Percentiles rank a stretch among this genome's conserved stretches.
phyloP scores from a whole-genome alignment of 2,113 vertebrate species.

The Cairina moschata region DNA sequence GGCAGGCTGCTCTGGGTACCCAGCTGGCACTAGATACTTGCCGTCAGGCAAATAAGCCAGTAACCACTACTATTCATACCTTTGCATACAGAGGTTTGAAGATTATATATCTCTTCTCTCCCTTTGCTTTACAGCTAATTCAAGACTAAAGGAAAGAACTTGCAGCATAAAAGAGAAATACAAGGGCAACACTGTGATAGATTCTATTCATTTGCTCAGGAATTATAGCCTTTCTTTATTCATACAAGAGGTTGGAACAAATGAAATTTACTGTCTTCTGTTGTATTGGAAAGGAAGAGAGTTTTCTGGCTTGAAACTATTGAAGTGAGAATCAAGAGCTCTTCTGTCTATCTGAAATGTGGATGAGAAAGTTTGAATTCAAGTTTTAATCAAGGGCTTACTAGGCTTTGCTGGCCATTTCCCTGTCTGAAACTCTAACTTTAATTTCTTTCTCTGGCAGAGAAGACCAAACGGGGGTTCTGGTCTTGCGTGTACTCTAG shows the following conservation, averaged over 20 bases:
- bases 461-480: background rate
- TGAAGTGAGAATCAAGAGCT: background rate
- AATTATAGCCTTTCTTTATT: constrained; percentile 8
- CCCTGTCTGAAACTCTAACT: background rate
- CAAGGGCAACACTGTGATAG: background rate
- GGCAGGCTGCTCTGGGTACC: background rate
- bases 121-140: background rate
- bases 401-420: background rate
- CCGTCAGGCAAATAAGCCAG: background rate
- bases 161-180: background rate
- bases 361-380: background rate
- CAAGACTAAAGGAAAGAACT: background rate
- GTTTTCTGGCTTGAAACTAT: background rate
- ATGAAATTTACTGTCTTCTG: constrained; percentile 10
- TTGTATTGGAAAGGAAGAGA: background rate
- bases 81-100: background rate
- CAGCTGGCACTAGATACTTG: background rate
- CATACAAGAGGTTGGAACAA: background rate
- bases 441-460: background rate
- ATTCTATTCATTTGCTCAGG: background rate
- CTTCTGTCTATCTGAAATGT: background rate
- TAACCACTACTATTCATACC: background rate
- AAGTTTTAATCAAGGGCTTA: background rate
- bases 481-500: rapidly evolving
- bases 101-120: background rate